Percentiles rank a stretch among this genome's conserved stretches.
Evolutionary conservation across 1,140 invertebrate genomes (phyloP).

Genomic region (Diplogasteroides magnus): DNA sequence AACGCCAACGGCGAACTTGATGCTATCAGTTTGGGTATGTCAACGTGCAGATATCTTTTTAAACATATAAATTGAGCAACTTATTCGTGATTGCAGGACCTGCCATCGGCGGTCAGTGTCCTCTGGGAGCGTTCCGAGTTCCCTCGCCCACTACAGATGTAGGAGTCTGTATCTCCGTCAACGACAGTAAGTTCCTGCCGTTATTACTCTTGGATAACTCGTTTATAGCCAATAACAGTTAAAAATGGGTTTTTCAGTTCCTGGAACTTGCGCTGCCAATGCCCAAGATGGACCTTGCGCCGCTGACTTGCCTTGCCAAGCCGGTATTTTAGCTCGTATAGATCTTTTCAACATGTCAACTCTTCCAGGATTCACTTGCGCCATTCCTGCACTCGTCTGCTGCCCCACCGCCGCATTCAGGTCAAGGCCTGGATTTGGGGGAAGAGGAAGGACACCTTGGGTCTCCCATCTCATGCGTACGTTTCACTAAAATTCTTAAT

Average conservation of each 20-base stretch:
- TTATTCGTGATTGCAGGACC: slow-evolving; percentile 23
- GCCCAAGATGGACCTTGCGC: slow-evolving; percentile 20
- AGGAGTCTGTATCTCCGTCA: slow-evolving; percentile 22
- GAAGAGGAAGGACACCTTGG: too few relatives aligned
- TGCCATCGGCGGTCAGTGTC: slow-evolving; percentile 32
- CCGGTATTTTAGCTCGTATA: too few relatives aligned
- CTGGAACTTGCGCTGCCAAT: slow-evolving; percentile 19
- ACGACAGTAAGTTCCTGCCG: slow-evolving; percentile 16
- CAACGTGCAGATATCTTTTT: background rate
- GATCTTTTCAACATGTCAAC: too few relatives aligned
- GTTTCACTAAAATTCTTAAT: too few relatives aligned
- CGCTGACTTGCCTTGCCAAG: slow-evolving; percentile 9
- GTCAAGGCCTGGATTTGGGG: too few relatives aligned
- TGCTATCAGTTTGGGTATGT: background rate
- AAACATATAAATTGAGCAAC: background rate
- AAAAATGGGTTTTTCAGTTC: slow-evolving; percentile 17
- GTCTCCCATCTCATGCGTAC: background rate
- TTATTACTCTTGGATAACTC: background rate
- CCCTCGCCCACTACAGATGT: slow-evolving; percentile 13
- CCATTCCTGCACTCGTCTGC: slow-evolving; percentile 19
- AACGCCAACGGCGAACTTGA: background rate
- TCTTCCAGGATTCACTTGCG: slow-evolving; percentile 22
- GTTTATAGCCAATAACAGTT: background rate
- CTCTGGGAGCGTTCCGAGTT: slow-evolving; percentile 18
- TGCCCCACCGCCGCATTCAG: slow-evolving; percentile 15